Percentiles rank a stretch among this genome's conserved stretches.
phyloP scores from a whole-genome alignment of 2,113 vertebrate species.

The Neolamprologus brichardi region DNA sequence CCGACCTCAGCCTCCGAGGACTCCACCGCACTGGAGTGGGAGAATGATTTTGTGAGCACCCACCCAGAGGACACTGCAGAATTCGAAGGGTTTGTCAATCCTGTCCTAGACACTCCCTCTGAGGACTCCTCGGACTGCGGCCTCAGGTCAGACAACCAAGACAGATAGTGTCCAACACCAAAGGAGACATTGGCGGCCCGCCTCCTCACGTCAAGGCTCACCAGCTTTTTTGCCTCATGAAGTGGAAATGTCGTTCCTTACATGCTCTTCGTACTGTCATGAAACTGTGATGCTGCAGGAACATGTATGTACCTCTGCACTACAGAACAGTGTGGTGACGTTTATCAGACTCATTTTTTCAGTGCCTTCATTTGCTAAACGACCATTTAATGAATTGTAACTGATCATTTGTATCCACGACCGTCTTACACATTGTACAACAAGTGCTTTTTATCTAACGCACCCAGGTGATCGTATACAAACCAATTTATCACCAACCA shows the following conservation, averaged over 20 bases:
- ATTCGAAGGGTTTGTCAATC: constrained; percentile 91
- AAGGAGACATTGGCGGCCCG: not conserved
- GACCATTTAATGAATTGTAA: constrained; percentile 24
- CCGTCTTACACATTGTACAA: not conserved
- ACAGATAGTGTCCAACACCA: constrained; percentile 71
- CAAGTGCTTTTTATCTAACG: not conserved
- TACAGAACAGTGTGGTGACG: not conserved
- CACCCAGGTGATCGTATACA: not conserved
- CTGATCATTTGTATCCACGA: not conserved
- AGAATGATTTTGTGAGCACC: constrained; percentile 91
- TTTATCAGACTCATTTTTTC: constrained; percentile 23
- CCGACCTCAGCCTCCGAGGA: constrained; percentile 88
- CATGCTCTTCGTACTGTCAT: not conserved
- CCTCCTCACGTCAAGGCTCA: constrained; percentile 21
- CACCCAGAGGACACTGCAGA: constrained; percentile 83
- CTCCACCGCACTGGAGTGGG: constrained; percentile 92
- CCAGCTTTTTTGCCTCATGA: constrained; percentile 43
- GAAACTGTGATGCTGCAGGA: constrained; percentile 13
- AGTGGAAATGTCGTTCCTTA: not conserved
- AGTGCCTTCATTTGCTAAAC: constrained; percentile 59
- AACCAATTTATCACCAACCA: not conserved
- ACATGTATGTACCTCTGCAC: not conserved
- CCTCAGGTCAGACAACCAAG: constrained; percentile 64
- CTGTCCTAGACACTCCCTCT: constrained; percentile 80
- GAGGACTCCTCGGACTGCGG: constrained; percentile 45